Evolutionary conservation across 1,140 invertebrate genomes (phyloP), one percentile per base, ranked within the genome.

Genomic region (Tetragnatha versicolor): DNA sequence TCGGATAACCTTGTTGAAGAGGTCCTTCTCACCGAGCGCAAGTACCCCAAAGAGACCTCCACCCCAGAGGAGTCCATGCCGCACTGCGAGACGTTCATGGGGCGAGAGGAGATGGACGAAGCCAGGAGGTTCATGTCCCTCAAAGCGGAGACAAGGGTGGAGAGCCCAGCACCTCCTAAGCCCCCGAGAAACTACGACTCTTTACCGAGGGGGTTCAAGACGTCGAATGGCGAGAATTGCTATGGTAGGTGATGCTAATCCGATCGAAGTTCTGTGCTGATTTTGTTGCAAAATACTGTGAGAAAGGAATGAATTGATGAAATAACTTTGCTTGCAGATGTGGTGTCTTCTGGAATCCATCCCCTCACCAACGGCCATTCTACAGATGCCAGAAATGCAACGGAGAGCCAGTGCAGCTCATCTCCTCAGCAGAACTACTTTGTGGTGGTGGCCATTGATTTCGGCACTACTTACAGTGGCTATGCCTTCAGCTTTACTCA

Each of bases 381-480:
- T 3, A 12, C 60, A 1, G 72, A 63, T 10, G 5, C 31, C 4
- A 7, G 17, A 0, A 70, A 55, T 27, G 4, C 27, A 27, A 14
- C 35, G 1, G 63, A 14, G 1, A 35, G 20, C 12, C 45, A 39
- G 5, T 33, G 72, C 55, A 63, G 31, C 14, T 25, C 35, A 10
- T 76, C 69, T 3, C 79, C 61, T 6, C 79, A 80, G n/a, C 79
- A 75, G 63, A 69, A 69, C 39, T 77, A 86, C 81, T 86, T 87
- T 73, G 88, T 90, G 14, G 88, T 90, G 1, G 88, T 89, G 6
- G 89, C 90, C 22, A 89, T 91, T 63, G 90, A 91, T 82, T 89
- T 91, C 79, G 90, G 90, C 1, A 90, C 89, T 0, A 90, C 90
- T 0, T 90, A 89, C 83, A 89, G 88, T 73, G 90, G 90, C 0